Evolutionary conservation across 2,797 vertebrate genomes (phyloP).

Genomic region (Melanogrammus aeglefinus): DNA sequence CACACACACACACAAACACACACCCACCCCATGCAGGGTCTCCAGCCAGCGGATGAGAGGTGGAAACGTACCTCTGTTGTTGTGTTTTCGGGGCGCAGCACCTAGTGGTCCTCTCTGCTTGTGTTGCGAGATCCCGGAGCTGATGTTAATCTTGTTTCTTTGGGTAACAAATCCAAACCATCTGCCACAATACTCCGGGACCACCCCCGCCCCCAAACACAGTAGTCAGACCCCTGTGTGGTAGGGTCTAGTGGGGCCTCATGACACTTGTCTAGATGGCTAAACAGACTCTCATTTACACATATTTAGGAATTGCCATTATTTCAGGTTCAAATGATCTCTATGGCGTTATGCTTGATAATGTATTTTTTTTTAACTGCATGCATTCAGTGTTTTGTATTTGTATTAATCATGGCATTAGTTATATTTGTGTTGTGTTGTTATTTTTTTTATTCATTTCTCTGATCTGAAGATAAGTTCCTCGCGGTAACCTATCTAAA

Average conservation of each 20-base stretch:
- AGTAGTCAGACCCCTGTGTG: constrained; percentile 42
- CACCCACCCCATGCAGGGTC: constrained; percentile 29
- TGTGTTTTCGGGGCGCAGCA: constrained; percentile 40
- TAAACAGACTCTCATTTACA: background rate
- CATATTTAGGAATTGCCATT: background rate
- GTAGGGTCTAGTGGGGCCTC: too few species aligned
- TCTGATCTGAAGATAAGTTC: background rate
- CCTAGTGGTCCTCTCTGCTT: constrained; percentile 33
- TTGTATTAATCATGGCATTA: constrained; percentile 6
- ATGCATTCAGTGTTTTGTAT: background rate
- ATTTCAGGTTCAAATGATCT: background rate
- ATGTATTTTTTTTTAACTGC: background rate
- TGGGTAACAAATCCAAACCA: constrained; percentile 71
- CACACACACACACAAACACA: too few species aligned
- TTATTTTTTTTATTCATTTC: constrained; percentile 26
- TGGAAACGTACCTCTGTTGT: constrained; percentile 44
- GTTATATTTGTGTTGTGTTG: constrained; percentile 24
- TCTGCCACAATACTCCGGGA: constrained; percentile 72
- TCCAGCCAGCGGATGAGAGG: constrained; percentile 33
- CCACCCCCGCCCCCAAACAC: constrained; percentile 54
- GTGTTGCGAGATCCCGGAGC: constrained; percentile 61
- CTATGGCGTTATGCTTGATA: background rate
- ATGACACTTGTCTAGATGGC: too few species aligned
- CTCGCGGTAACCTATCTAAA: constrained; percentile 62
- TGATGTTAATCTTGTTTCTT: constrained; percentile 61